Evolutionary conservation across 2,797 vertebrate genomes (phyloP), one percentile per base, ranked within the genome.

Genomic region (Microctenopoma steveboyesi): DNA sequence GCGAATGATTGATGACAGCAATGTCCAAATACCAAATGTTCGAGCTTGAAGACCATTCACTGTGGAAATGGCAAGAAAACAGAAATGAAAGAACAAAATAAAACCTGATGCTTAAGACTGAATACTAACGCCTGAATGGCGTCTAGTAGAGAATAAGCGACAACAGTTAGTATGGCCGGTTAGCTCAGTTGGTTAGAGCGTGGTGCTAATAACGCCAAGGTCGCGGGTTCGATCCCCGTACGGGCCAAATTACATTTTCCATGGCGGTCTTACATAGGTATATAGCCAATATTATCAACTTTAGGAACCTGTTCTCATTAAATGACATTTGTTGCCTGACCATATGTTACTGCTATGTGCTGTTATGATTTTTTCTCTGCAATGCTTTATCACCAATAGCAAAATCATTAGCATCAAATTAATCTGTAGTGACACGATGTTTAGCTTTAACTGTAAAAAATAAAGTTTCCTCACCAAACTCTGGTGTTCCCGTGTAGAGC

Each of bases 21-120:
- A 84, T 0, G 96, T 98, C 98, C 98, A 99, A 67, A 99, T 95
- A 27, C 98, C 98, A 85, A 98, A 98, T 5, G 95, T 99, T 66
- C 98, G 95, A 73, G 98, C 97, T 78, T 99, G 97, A 60, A 99
- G 96, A 49, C 96, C 97, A 43, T 99, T 99, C 80, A 99, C 98
- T 99, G 77, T 15, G 64, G 54, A 42, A 76, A 66, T 45, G 25
- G 7, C 28, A 16, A 45, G 60, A 68, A 43, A 11, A 8, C 27
- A 58, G 66, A 62, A 28, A 42, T 1, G 9, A 22, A n/a, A 18
- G 18, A 18, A 18, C 18, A 18, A 18, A 18, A 18, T 18, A 18
- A 18, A 18, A 18, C 18, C 18, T 18, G 18, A 18, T 18, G 18
- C 18, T 18, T 18, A 18, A 18, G 18, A 18, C 18, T 18, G 18